A percentile compares a stretch with the other conserved stretches of the same genome.
Evolutionary conservation across 1,140 invertebrate genomes (phyloP).

Genomic region (Drosophila ficusphila): DNA sequence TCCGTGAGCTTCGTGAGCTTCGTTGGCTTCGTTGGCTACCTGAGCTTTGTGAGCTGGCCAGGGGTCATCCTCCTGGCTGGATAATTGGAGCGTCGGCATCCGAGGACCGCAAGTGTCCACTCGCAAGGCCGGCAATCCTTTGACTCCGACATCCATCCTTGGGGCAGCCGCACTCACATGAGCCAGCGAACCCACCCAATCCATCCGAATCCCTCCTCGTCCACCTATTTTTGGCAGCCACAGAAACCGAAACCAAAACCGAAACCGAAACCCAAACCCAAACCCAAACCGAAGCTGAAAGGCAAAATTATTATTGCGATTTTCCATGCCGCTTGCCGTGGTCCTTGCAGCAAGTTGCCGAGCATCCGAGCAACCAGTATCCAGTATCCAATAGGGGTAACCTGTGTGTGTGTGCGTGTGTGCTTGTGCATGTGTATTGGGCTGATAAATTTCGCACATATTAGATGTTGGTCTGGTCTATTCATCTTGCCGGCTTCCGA

Average conservation of each 20-base stretch:
- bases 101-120: constrained; percentile 41
- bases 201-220: constrained; percentile 6
- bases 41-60: too few relatives aligned
- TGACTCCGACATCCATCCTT: background rate
- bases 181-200: background rate
- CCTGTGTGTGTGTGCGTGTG: constrained; percentile 1
- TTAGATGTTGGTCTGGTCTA: constrained; percentile 65
- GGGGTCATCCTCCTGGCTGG: background rate
- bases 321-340: constrained; percentile 70
- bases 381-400: too few relatives aligned
- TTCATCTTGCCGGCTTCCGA: constrained; percentile 67
- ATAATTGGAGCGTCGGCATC: constrained; percentile 45
- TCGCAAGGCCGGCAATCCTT: constrained; percentile 26
- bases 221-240: constrained; percentile 13
- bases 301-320: constrained; percentile 78
- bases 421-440: constrained; percentile 38
- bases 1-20: constrained; percentile 28
- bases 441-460: constrained; percentile 79
- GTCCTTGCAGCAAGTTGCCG: constrained; percentile 36
- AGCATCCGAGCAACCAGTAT: background rate
- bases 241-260: constrained; percentile 39
- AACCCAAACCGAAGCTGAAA: constrained; percentile 56
- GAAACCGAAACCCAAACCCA: constrained; percentile 59
- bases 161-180: constrained; percentile 6
- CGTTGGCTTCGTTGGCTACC: too few relatives aligned